Base-by-base conservation (phyloP, 2,113 vertebrate genomes). In the Gallinago paraguaiae region DNA sequence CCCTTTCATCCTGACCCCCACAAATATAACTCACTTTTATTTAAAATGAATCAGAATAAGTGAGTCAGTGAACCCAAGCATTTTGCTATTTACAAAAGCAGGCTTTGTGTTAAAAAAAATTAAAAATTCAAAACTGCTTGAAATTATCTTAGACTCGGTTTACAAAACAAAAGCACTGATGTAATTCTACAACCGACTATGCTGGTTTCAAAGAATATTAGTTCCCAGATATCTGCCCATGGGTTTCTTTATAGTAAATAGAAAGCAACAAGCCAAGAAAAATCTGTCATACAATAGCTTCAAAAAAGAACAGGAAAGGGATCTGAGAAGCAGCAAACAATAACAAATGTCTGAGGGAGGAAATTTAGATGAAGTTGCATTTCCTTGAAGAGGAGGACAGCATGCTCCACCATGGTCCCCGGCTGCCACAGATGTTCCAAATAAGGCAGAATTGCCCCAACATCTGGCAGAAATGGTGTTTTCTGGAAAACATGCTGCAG, bases 301-400 rank as follows among this genome's bases (percentile, higher is more conserved):
- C 51, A 90, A 78, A 94, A 93, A 93, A 88, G 64, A 93, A 92
- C 97, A 97, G 98, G 97, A 98, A 98, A 93, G 75, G 53, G 81
- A 94, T 93, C 93, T 93, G 82, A 95, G 92, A 97, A 88, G 70
- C 25, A 94, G 84, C 93, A 94, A 97, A 96, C 97, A 98, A 92
- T 95, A 97, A 96, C 77, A 96, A 96, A 91, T 43, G 70, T 88
- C 79, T 75, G 78, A 96, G 48, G 81, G 68, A 97, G 96, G 97
- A 98, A 98, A 97, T 95, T 77, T 63, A 89, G 74, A 97, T 41
- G 68, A 94, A 96, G 93, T 76, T 95, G 85, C 83, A 95, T 91
- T 98, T 98, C 97, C 97, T 97, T 51, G 37, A 95, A 96, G 39
- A 86, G 54, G 67, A 97, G 70, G 83, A 93, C 46, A 67, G 65